Evolutionary conservation across 2,113 vertebrate species (phyloP), one percentile per base, ranked within the genome.

Genomic region (Pithys albifrons): DNA sequence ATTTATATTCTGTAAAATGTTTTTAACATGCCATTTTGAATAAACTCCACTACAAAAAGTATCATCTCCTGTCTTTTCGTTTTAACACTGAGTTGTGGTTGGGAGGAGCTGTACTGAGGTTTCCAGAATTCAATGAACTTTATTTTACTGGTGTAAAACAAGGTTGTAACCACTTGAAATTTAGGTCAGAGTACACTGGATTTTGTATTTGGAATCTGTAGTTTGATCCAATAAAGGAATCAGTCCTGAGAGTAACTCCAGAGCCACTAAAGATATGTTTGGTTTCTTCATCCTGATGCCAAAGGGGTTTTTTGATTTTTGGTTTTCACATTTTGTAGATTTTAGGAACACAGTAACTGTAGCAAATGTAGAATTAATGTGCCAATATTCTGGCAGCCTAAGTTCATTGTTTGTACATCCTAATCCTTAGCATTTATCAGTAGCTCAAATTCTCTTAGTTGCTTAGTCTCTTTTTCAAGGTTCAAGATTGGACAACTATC

Each of bases 1-100:
- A 94, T 73, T 94, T 96, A 94, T 95, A 22, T 31, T 41, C 33
- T 75, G 46, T 88, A 73, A 88, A 88, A 67, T 64, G 52, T 69
- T 93, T 72, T 25, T 35, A 48, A 48, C 19, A 0, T 61, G 29
- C 29, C 10, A 4, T 59, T 94, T 66, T 74, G 28, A 81, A 88
- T 43, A 45, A 86, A 43, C 31, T 85, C 27, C 31, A 9, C 7
- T 76, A 57, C 13, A 66, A 77, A 80, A 83, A 23, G 3, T 25
- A 23, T 49, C 20, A 65, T 71, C n/a, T 90, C 13, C 37, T 91
- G 39, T 75, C 9, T 31, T 19, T 65, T 86, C 12, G 10, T 64
- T 95, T 65, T 19, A 71, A 73, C 19, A 19, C 46, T 55, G 61
- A 58, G 18, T 57, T 61, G 48, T 79, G 91, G 16, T 35, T 62